Conservation (phyloP, 2,113 vertebrate genomes). For the Daubentonia madagascariensis region DNA sequence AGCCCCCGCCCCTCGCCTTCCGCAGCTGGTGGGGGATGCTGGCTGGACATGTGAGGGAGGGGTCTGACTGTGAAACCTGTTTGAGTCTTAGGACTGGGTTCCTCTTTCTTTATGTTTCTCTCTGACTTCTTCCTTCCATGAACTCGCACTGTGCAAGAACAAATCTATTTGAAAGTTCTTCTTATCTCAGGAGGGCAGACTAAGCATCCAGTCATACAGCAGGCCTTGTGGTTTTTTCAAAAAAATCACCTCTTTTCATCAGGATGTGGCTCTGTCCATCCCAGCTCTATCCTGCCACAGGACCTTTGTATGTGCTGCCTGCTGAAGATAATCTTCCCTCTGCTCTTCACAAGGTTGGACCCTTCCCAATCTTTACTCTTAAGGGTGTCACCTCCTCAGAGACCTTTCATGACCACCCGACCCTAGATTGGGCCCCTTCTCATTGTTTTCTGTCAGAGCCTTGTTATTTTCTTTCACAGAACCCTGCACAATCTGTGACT, state of each 20-base stretch:
- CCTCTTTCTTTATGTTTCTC: neutral
- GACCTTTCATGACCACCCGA: neutral
- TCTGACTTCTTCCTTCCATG: neutral
- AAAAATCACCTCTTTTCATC: neutral
- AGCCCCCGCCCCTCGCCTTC: fast-evolving
- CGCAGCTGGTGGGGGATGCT: neutral
- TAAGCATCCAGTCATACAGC: fast-evolving
- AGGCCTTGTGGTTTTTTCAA: no score
- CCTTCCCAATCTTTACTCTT: neutral
- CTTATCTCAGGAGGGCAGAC: neutral
- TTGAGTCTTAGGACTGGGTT: no score
- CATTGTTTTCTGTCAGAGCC: neutral
- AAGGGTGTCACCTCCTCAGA: no score
- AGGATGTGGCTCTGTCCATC: neutral
- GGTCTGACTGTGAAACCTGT: no score
- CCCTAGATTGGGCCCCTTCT: fast-evolving
- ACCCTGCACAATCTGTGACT: neutral
- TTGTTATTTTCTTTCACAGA: neutral
- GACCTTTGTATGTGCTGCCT: neutral
- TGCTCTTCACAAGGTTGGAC: neutral
- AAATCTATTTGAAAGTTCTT: neutral
- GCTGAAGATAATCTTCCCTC: neutral
- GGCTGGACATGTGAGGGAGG: neutral
- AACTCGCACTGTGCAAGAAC: fast-evolving
- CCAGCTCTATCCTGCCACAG: neutral